Base-by-base conservation (phyloP, 2,113 vertebrate species). In the Neolamprologus brichardi region DNA sequence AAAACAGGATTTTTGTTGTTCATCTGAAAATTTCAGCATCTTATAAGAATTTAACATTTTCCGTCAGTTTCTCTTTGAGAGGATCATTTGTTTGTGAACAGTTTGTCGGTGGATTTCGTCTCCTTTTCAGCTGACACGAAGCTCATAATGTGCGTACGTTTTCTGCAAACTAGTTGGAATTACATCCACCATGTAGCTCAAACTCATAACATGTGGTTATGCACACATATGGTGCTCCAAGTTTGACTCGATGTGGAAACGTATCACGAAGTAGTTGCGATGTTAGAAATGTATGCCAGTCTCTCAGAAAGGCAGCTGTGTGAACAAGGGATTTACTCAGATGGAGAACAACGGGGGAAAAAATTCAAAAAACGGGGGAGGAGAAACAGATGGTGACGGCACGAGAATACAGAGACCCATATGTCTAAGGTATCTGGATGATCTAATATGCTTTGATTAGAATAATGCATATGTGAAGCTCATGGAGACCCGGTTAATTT, bases 371-470 rank as follows among this genome's bases (percentile, higher is more conserved):
- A 83, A 72, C 17, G 23, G 34, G 52, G 83, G 87, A 84, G 88
- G 84, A 83, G 88, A 94, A 95, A 94, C 96, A 97, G 96, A 97
- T 97, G 96, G 96, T 88, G 77, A 91, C 75, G 83, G 84, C 84
- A 81, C 82, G 89, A 94, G 92, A 92, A 96, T 93, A 91, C 94
- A 92, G 89, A 93, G 86, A 91, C 92, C 96, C 96, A 96, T 96
- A 96, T 97, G 96, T 94, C 91, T 94, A 94, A 95, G 94, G 95
- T 94, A 96, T 95, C 95, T 94, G 94, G 92, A 92, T 94, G 94
- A 94, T 95, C 94, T 95, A 93, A 96, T 96, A 78, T 93, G 95
- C 95, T 96, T 96, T 96, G 96, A 96, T 97, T 96, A 95, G 95
- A 96, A 94, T 93, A 95, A 96, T 94, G 94, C 93, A 93, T 93